A percentile compares a stretch with the other conserved stretches of the same genome.
Evolutionary conservation across 2,888 invertebrate genomes (phyloP).

Genomic region (Empis livida): DNA sequence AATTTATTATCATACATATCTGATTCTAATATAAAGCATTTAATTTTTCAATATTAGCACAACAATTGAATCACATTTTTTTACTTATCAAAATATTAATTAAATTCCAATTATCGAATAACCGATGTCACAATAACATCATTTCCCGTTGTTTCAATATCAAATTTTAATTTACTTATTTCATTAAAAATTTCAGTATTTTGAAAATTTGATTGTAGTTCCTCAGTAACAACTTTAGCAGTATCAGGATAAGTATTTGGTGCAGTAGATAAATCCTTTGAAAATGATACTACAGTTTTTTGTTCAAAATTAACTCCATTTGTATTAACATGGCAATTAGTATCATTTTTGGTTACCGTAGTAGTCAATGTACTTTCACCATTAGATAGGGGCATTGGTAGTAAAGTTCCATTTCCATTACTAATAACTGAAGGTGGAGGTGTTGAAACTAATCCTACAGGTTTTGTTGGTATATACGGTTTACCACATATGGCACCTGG

Average conservation of each 20-base stretch:
- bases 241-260: slow-evolving; percentile 32
- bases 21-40: no score
- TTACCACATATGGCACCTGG: neutral
- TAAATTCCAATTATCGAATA: no score
- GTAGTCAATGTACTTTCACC: neutral
- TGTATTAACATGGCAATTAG: slow-evolving; percentile 13
- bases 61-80: no score
- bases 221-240: slow-evolving; percentile 20
- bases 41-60: no score
- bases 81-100: no score
- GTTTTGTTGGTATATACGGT: neutral
- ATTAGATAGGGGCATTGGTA: neutral
- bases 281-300: slow-evolving; percentile 29
- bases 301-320: slow-evolving; percentile 27
- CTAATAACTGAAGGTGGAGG: neutral
- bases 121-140: slow-evolving; percentile 27
- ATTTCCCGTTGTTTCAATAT: slow-evolving; percentile 23
- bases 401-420: no score
- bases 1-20: no score
- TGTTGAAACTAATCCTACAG: neutral
- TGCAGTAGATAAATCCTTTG: slow-evolving; percentile 26
- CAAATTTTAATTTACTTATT: slow-evolving; percentile 29
- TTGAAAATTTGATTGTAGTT: neutral
- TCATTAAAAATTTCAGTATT: slow-evolving; percentile 22
- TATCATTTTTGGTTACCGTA: slow-evolving; percentile 5